Evolutionary conservation across 1,140 invertebrate species (phyloP), one percentile per base, ranked within the genome.

Genomic region (Diprion similis): DNA sequence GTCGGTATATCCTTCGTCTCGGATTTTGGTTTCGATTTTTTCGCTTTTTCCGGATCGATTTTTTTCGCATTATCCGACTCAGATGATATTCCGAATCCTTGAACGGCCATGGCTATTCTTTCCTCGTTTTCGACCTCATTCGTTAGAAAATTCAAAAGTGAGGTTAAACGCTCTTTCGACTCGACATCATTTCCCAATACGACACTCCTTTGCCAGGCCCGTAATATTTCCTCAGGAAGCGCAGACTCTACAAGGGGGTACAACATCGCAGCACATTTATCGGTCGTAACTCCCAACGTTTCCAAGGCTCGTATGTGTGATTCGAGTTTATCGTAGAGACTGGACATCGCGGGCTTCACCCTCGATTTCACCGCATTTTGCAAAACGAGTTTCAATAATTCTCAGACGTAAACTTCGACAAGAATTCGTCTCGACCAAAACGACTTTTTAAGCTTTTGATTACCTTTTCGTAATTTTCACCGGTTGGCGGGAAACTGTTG

Each of bases 191-290:
- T 75, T 17, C 66, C 19, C 46, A 15, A 69, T 8, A 59, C 45
- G 66, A 45, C 17, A 3, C 71, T 75, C 0, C 82, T 74, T 71
- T 85, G 77, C 85, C 81, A 85, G 0, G 79, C 76, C 15, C 76
- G 65, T n/a, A 85, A 24, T 15, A 82, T 67, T 17, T 86, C 83
- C 59, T 83, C 76, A 1, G 81, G 79, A 4, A 83, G 68, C 10
- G 78, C 79, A 8, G 83, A 84, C 67, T 87, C 85, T 1, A 87
- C 82, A 9, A 86, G 70, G 0, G 83, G 84, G 70, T 81, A 86
- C 0, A 86, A 68, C 75, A 86, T 82, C 13, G 81, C 78, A 0
- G 83, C 79, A 72, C 77, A 85, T 70, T 84, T 84, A 46, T 85
- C 80, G 1, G 76, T 82, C 1, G 79, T 81, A 15, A 87, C 81